Conservation (phyloP, 2,888 invertebrate genomes). For the Hybos culiciformis region DNA sequence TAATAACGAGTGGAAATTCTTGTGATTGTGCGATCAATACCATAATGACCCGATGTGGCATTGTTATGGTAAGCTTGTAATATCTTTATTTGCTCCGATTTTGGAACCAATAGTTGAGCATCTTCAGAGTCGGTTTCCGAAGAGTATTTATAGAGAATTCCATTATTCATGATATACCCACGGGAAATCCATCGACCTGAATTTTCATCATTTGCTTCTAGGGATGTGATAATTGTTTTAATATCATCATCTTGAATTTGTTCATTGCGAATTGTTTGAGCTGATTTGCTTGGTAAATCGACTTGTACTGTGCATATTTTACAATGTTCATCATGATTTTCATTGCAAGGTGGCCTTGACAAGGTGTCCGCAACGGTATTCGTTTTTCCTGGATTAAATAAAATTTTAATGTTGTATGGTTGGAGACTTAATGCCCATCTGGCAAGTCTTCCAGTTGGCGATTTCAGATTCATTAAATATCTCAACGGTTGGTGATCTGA, state of each 20-base stretch:
- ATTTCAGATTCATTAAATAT: constrained; percentile 6
- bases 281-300: constrained; percentile 2
- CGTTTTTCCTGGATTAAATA: constrained; percentile 25
- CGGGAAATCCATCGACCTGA: constrained; percentile 1
- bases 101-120: not conserved
- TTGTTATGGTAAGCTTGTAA: too few species aligned
- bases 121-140: constrained; percentile 1
- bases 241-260: not conserved
- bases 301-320: not conserved
- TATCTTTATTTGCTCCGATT: too few species aligned
- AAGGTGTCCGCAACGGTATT: constrained; percentile 31
- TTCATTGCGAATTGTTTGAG: not conserved
- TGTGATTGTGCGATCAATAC: too few species aligned
- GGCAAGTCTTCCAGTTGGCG: constrained; percentile 1
- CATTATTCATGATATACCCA: not conserved
- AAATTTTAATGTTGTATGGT: constrained; percentile 24
- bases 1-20: too few species aligned
- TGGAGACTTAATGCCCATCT: constrained; percentile 3
- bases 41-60: too few species aligned
- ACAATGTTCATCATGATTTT: not conserved
- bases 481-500: constrained; percentile 10
- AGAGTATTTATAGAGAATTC: not conserved
- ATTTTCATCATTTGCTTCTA: constrained; percentile 4
- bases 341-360: constrained; percentile 18
- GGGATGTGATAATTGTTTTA: not conserved